Conservation (phyloP, 2,113 vertebrate genomes). For the Brachyhypopomus occidentalis region DNA sequence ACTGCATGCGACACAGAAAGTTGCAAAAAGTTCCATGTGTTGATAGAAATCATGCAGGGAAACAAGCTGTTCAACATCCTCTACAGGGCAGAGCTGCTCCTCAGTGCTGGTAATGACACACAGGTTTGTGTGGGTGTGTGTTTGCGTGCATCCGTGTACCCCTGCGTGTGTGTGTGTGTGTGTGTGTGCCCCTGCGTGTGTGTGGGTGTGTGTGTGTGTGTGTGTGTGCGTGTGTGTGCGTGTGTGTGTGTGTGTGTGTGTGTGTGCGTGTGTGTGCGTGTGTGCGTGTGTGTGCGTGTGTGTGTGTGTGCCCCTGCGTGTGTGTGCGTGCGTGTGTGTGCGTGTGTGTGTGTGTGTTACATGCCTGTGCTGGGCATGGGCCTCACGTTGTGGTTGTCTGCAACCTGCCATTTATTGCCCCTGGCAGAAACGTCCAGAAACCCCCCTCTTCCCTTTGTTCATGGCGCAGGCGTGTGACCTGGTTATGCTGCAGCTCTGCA, state of each 20-base stretch:
- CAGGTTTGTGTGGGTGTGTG: conserved; percentile 4
- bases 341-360: conserved; percentile 3
- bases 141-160: conserved; percentile 11
- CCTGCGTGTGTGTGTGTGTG: conserved; percentile 13
- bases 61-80: conserved; percentile 29
- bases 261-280: no score
- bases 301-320: background rate
- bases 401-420: conserved; percentile 41
- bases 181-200: no score
- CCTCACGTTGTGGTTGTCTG: conserved; percentile 41
- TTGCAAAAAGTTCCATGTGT: conserved; percentile 33
- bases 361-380: conserved; percentile 26
- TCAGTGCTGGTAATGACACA: conserved; percentile 26
- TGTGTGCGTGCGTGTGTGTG: background rate
- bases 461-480: conserved; percentile 32
- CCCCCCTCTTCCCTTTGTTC: background rate
- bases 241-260: conserved; percentile 14
- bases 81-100: conserved; percentile 17
- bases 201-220: conserved; percentile 6
- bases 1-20: background rate
- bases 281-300: background rate
- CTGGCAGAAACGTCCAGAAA: conserved; percentile 41
- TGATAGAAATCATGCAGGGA: conserved; percentile 36
- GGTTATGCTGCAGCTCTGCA: conserved; percentile 31
- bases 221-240: background rate